Evolutionary conservation across 2,797 vertebrate genomes (phyloP).

Genomic region (Lemur catta): DNA sequence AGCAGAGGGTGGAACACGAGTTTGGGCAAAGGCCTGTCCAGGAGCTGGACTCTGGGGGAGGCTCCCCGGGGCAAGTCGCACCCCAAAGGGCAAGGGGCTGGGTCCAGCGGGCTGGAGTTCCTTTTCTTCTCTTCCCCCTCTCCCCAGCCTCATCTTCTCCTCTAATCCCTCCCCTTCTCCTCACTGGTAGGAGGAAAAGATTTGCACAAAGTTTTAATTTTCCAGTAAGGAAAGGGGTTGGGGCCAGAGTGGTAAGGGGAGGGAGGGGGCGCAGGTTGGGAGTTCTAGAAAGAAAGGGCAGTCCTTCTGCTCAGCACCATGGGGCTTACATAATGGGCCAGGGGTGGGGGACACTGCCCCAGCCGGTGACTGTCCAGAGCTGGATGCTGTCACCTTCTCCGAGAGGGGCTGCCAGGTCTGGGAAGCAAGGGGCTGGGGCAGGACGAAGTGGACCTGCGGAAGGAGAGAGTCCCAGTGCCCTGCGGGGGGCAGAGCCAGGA

Average conservation of each 20-base stretch:
- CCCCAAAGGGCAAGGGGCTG: neutral
- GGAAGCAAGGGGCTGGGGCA: neutral
- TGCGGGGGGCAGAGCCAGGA: rapidly evolving
- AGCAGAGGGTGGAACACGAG: neutral
- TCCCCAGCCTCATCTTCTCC: neutral
- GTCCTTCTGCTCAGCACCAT: neutral
- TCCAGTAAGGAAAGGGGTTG: neutral
- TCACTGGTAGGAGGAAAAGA: neutral
- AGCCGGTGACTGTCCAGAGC: neutral
- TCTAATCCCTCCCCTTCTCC: neutral
- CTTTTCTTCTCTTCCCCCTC: neutral
- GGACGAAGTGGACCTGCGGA: neutral
- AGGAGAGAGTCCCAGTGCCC: neutral
- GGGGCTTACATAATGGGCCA: neutral
- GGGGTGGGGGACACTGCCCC: rapidly evolving
- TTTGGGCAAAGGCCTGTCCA: constrained; percentile 26
- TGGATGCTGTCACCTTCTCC: neutral
- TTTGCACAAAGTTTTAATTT: constrained; percentile 59
- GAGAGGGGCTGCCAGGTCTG: neutral
- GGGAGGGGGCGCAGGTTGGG: rapidly evolving
- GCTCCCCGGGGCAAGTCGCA: constrained; percentile 11
- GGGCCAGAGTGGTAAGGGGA: neutral
- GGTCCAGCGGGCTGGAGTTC: neutral
- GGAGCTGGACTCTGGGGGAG: neutral
- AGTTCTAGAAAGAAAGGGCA: neutral